Percentiles rank a stretch among this genome's conserved stretches.
These are phyloP conservation scores for Saccopteryx bilineata DNA, from an alignment of 2,113 vertebrate genomes.

Conservation along the genomic window DNA sequence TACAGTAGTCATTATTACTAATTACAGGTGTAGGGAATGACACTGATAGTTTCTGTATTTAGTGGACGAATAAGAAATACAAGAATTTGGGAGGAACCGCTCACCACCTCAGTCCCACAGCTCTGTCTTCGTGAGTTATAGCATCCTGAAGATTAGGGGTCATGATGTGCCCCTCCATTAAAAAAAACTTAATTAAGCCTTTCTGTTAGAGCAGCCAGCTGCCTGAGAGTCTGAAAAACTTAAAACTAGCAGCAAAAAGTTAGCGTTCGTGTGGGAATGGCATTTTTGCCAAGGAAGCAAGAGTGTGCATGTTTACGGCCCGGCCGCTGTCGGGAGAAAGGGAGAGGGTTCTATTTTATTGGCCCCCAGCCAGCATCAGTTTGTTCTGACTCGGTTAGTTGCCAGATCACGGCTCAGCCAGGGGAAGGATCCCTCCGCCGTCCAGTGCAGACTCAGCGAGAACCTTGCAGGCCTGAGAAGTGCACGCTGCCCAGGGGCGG, in stretches of 20 bases:
- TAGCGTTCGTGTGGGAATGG: not conserved
- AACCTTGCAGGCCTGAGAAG: not conserved
- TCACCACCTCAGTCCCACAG: not conserved
- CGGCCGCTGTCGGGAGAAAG: not conserved
- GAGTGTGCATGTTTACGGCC: not conserved
- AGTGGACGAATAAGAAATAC: not conserved
- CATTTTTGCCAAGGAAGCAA: not conserved
- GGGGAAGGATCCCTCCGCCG: not conserved
- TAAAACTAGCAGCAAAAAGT: not conserved
- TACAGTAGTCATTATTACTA: not conserved
- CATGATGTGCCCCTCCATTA: too few species aligned
- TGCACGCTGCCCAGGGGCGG: not conserved
- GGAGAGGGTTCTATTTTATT: not conserved
- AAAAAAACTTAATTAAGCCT: not conserved
- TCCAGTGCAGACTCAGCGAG: not conserved
- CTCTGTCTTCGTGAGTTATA: not conserved
- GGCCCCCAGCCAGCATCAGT: not conserved
- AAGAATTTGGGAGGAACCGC: not conserved
- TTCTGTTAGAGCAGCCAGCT: not conserved
- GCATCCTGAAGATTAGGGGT: not conserved
- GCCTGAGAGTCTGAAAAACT: not conserved
- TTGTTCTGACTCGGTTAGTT: slow-evolving; percentile 30
- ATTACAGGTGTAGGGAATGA: not conserved
- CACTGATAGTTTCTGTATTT: too few species aligned
- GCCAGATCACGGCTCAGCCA: not conserved